These are phyloP conservation scores for Scaptodrosophila lebanonensis DNA, from an alignment of 1,140 invertebrate genomes.

Conservation along the genomic window DNA sequence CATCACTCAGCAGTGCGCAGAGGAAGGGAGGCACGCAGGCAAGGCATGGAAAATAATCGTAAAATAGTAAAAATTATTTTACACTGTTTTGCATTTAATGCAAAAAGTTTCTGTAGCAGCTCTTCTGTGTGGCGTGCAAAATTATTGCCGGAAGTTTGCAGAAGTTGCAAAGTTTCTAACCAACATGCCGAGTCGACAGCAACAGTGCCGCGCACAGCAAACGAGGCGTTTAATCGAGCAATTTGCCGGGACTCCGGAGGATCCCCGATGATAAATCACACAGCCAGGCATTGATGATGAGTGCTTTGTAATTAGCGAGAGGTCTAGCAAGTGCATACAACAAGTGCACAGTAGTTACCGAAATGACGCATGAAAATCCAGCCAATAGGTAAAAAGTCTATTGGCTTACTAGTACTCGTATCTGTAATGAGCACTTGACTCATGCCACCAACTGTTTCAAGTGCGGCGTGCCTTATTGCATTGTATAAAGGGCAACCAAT, in stretches of 20 bases:
- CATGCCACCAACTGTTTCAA: too few relatives aligned
- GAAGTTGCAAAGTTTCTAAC: constrained; percentile 56
- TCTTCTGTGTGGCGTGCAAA: constrained; percentile 30
- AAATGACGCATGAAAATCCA: too few relatives aligned
- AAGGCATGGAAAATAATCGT: constrained; percentile 52
- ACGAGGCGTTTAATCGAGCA: constrained; percentile 58
- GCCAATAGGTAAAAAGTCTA: too few relatives aligned
- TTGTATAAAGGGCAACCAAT: too few relatives aligned
- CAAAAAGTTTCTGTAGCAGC: constrained; percentile 42
- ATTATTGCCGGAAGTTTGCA: constrained; percentile 62
- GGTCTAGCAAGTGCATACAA: too few relatives aligned
- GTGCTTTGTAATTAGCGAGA: too few relatives aligned
- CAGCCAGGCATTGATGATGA: too few relatives aligned
- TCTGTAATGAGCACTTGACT: too few relatives aligned
- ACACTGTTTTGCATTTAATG: constrained; percentile 72
- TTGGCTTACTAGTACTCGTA: constrained; percentile 7
- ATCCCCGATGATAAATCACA: too few relatives aligned
- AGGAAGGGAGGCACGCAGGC: constrained; percentile 13
- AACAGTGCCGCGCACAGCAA: constrained; percentile 36
- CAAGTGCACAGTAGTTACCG: too few relatives aligned
- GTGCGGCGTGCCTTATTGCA: too few relatives aligned
- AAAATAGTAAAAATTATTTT: constrained; percentile 68
- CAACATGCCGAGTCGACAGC: constrained; percentile 20
- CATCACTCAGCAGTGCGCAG: too few relatives aligned
- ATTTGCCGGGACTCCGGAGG: constrained; percentile 15